These are phyloP conservation scores for Ips nitidus DNA, from an alignment of 1,140 invertebrate genomes.

Conservation along the genomic window DNA sequence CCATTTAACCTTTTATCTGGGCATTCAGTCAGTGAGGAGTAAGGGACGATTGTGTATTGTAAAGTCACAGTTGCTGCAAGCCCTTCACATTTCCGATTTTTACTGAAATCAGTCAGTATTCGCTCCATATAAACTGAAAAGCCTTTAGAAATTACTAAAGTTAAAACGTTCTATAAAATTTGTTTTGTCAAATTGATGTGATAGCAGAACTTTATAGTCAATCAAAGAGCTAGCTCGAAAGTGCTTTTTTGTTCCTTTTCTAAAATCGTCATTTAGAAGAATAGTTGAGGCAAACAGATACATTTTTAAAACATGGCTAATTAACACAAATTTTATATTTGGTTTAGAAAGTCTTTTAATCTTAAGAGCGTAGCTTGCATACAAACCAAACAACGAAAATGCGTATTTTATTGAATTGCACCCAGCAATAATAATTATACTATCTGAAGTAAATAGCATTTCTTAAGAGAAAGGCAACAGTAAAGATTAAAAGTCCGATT, in stretches of 20 bases:
- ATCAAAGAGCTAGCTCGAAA: not conserved
- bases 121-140: conserved; percentile 1
- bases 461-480: too few species aligned
- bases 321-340: too few species aligned
- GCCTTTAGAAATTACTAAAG: conserved; percentile 8
- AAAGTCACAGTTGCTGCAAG: not conserved
- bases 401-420: too few species aligned
- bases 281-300: not conserved
- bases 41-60: not conserved
- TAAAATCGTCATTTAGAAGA: not conserved
- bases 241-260: not conserved
- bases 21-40: not conserved
- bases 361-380: too few species aligned
- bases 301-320: too few species aligned
- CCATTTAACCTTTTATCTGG: conserved; percentile 13
- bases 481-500: too few species aligned
- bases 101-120: not conserved
- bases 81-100: not conserved
- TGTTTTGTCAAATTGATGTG: conserved; percentile 15
- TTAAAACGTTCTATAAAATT: conserved; percentile 3
- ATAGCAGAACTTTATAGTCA: conserved; percentile 15
- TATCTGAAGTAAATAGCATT: too few species aligned
- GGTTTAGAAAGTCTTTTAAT: too few species aligned
- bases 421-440: too few species aligned
- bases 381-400: too few species aligned